Conservation (phyloP, 2,888 invertebrate species). For the Cephus pygmeus region DNA sequence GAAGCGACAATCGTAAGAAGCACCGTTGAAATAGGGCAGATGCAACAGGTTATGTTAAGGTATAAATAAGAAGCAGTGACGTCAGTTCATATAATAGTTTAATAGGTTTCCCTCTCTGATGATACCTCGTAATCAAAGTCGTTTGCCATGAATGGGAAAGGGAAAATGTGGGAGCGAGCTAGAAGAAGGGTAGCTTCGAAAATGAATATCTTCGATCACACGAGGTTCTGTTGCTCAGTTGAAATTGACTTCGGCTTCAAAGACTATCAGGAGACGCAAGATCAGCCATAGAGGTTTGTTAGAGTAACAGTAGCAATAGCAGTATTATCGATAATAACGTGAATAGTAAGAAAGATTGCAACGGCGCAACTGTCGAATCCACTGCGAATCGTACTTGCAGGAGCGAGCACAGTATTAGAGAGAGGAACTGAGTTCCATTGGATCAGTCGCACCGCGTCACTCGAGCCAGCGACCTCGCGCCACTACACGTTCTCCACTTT, state of each 20-base stretch:
- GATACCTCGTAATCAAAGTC: not conserved
- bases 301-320: not conserved
- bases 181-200: not conserved
- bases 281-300: not conserved
- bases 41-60: not conserved
- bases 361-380: not conserved
- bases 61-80: not conserved
- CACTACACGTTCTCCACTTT: conserved; percentile 22
- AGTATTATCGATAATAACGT: not conserved
- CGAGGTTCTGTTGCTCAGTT: not conserved
- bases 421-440: not conserved
- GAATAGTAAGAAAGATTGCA: not conserved
- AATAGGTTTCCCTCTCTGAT: not conserved
- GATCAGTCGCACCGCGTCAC: conserved; percentile 60
- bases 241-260: not conserved
- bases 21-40: not conserved
- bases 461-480: conserved; percentile 54
- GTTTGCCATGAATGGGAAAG: not conserved
- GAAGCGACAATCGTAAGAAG: not conserved
- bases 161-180: not conserved
- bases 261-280: not conserved
- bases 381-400: not conserved
- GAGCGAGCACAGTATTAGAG: not conserved
- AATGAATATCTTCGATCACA: not conserved
- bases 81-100: not conserved